A percentile compares a stretch with the other conserved stretches of the same genome.
Conservation (phyloP, 2,113 vertebrate species). For the Bos indicus region DNA sequence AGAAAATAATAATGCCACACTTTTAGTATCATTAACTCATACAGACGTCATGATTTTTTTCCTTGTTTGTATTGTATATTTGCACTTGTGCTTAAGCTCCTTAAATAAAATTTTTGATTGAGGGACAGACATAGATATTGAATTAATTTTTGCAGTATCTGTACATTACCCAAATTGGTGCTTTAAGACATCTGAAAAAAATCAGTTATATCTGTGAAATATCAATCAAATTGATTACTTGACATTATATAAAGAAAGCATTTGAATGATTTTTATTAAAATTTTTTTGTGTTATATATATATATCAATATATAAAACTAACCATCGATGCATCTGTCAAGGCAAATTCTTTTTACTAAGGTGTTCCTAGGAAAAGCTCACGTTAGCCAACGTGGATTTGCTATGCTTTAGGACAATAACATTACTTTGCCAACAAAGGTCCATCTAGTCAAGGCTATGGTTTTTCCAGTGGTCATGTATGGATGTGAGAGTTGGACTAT, state of each 20-base stretch:
- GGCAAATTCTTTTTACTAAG: constrained; percentile 51
- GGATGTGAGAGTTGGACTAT: not conserved
- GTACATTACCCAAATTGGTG: not conserved
- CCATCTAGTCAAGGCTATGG: not conserved
- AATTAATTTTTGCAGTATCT: not conserved
- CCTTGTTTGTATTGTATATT: not conserved
- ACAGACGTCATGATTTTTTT: not conserved
- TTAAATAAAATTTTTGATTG: not conserved
- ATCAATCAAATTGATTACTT: not conserved
- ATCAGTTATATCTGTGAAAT: not conserved
- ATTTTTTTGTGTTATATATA: not conserved
- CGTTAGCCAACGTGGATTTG: not conserved
- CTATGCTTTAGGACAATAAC: not conserved
- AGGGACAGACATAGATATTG: not conserved
- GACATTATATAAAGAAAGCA: not conserved
- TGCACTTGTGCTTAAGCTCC: not conserved
- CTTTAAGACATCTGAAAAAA: not conserved
- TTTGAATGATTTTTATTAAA: not conserved
- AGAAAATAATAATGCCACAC: not conserved
- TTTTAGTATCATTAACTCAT: constrained; percentile 1
- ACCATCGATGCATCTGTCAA: constrained; percentile 85
- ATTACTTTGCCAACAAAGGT: not conserved
- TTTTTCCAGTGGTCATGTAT: not conserved
- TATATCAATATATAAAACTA: constrained; percentile 63
- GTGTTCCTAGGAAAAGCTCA: not conserved